A percentile compares a stretch with the other conserved stretches of the same genome.
phyloP scores from a whole-genome alignment of 64 coral and sea anemone genomes.

The Montipora efflorescens region DNA sequence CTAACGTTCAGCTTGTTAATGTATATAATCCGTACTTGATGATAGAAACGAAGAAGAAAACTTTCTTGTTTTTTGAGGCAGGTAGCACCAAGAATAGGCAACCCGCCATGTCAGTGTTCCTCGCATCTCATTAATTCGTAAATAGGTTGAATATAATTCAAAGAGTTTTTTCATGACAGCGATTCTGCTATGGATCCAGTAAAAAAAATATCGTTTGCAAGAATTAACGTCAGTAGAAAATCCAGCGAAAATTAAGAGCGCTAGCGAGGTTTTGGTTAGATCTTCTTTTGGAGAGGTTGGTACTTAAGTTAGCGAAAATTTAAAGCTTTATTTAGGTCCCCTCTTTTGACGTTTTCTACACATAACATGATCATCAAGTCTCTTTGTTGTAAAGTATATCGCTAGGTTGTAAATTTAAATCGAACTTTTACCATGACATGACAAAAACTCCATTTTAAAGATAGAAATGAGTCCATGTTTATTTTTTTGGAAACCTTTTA shows the following conservation, averaged over 20 bases:
- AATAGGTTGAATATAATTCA: constrained; percentile 10
- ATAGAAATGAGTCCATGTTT: not conserved
- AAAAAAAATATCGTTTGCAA: no score
- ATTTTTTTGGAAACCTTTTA: not conserved
- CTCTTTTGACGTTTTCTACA: no score
- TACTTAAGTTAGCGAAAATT: no score
- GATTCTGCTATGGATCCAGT: not conserved
- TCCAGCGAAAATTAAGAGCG: no score
- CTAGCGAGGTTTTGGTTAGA: no score
- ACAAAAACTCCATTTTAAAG: not conserved
- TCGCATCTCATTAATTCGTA: constrained; percentile 57
- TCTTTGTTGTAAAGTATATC: not conserved
- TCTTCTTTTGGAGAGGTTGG: no score
- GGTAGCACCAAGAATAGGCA: constrained; percentile 43
- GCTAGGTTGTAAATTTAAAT: not conserved
- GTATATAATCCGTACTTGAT: not conserved
- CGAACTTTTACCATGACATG: not conserved
- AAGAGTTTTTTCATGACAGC: not conserved
- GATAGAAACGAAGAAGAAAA: not conserved
- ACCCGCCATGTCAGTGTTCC: constrained; percentile 21
- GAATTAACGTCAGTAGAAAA: no score
- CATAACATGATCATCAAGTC: no score
- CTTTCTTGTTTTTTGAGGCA: not conserved
- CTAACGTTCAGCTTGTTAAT: not conserved
- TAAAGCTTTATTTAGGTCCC: no score